Percentiles rank a stretch among this genome's conserved stretches.
phyloP scores from a whole-genome alignment of 2,797 vertebrate species.

The Eulemur mongoz region DNA sequence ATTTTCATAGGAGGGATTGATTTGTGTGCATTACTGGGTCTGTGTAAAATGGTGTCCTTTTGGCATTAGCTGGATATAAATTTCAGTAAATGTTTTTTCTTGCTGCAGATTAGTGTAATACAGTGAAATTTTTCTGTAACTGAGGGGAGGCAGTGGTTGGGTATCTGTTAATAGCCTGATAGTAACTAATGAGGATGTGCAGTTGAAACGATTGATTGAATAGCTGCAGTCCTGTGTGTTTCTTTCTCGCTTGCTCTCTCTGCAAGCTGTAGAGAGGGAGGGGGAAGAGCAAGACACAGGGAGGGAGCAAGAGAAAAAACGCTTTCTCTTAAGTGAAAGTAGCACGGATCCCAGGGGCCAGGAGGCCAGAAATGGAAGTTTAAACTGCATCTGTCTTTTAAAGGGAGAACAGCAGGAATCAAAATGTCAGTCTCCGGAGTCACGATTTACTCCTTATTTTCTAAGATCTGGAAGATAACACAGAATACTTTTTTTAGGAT shows the following conservation, averaged over 20 bases:
- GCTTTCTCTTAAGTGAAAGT: constrained; percentile 83
- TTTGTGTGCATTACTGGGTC: constrained; percentile 46
- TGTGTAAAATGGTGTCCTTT: constrained; percentile 76
- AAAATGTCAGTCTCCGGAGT: constrained; percentile 83
- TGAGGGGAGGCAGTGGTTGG: constrained; percentile 78
- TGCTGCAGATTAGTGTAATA: constrained; percentile 69
- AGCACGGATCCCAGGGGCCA: constrained; percentile 86
- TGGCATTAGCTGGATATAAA: constrained; percentile 78
- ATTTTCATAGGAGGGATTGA: constrained; percentile 60
- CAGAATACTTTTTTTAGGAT: constrained; percentile 85
- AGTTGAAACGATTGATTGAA: constrained; percentile 92
- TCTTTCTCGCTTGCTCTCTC: constrained; percentile 79
- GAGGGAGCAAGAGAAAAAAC: constrained; percentile 74
- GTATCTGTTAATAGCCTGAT: constrained; percentile 88
- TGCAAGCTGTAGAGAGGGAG: constrained; percentile 83
- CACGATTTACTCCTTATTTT: constrained; percentile 73
- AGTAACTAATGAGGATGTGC: constrained; percentile 91
- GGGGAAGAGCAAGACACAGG: constrained; percentile 75
- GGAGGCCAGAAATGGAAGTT: constrained; percentile 84
- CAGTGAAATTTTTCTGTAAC: constrained; percentile 79
- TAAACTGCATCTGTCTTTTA: constrained; percentile 79
- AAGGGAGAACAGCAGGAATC: constrained; percentile 79
- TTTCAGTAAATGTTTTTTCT: constrained; percentile 77
- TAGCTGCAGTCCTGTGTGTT: constrained; percentile 90
- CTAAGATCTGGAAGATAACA: constrained; percentile 82